Evolutionary conservation across 2,888 invertebrate genomes (phyloP).

Genomic region (Peribatodes rhomboidaria): DNA sequence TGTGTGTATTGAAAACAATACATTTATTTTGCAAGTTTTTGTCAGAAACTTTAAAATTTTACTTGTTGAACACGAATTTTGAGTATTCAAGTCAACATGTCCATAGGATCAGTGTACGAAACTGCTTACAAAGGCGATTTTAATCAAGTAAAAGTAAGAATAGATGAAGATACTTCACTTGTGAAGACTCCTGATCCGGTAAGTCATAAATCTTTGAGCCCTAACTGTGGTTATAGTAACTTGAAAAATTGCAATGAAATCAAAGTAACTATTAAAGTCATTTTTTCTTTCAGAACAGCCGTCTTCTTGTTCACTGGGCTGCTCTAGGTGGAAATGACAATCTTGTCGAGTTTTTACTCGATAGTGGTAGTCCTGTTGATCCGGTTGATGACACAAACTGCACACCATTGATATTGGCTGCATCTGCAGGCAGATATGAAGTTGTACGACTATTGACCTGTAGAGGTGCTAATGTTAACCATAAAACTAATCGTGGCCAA

Average conservation of each 20-base stretch:
- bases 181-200: constrained; percentile 69
- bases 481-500: constrained; percentile 91
- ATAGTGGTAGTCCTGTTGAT: constrained; percentile 89
- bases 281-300: constrained; percentile 86
- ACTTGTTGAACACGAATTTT: no score
- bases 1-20: no score
- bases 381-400: constrained; percentile 91
- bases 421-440: constrained; percentile 91
- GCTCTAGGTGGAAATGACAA: constrained; percentile 92
- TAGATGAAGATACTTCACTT: constrained; percentile 82
- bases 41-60: no score
- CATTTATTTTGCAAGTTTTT: background rate
- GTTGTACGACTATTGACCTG: constrained; percentile 89
- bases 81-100: constrained; percentile 58
- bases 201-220: constrained; percentile 41
- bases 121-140: constrained; percentile 91
- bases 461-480: constrained; percentile 91
- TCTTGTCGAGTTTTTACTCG: constrained; percentile 89
- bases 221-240: background rate
- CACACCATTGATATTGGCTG: constrained; percentile 92
- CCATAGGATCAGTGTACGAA: constrained; percentile 86
- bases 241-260: background rate
- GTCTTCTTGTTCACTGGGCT: constrained; percentile 93
- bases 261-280: background rate
- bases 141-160: constrained; percentile 87